These are phyloP conservation scores for Alethe diademata DNA, from an alignment of 2,113 vertebrate species.

Conservation along the genomic window DNA sequence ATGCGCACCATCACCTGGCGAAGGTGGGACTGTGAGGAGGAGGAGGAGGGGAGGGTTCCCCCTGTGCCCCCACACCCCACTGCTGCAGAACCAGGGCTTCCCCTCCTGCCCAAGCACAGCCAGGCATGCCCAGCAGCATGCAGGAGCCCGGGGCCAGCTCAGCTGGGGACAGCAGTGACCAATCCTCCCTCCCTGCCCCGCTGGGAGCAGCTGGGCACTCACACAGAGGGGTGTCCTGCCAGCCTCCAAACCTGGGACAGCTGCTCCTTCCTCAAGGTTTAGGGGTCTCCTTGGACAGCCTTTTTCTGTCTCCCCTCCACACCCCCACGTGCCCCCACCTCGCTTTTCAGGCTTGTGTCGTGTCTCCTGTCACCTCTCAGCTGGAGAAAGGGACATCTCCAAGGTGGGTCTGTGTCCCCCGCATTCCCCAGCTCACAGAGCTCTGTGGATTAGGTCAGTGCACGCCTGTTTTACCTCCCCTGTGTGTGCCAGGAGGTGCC, in stretches of 20 bases:
- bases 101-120: not conserved
- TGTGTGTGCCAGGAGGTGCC: not conserved
- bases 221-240: not conserved
- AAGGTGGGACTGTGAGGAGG: too few relatives aligned
- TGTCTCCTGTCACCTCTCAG: rapidly evolving
- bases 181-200: not conserved
- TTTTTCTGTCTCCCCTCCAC: not conserved
- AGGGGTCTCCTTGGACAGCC: not conserved
- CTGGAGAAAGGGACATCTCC: not conserved
- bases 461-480: not conserved
- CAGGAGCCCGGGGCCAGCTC: not conserved
- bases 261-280: not conserved
- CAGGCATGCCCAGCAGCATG: not conserved
- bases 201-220: not conserved
- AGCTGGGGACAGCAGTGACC: not conserved
- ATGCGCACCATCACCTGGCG: too few relatives aligned
- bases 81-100: not conserved
- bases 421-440: not conserved
- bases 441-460: not conserved
- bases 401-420: not conserved
- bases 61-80: too few relatives aligned
- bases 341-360: rapidly evolving
- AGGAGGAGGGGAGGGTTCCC: too few relatives aligned
- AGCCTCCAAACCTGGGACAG: not conserved
- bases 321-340: rapidly evolving